Base-by-base conservation (phyloP, 2,888 invertebrate genomes). In the Desoria tigrina region DNA sequence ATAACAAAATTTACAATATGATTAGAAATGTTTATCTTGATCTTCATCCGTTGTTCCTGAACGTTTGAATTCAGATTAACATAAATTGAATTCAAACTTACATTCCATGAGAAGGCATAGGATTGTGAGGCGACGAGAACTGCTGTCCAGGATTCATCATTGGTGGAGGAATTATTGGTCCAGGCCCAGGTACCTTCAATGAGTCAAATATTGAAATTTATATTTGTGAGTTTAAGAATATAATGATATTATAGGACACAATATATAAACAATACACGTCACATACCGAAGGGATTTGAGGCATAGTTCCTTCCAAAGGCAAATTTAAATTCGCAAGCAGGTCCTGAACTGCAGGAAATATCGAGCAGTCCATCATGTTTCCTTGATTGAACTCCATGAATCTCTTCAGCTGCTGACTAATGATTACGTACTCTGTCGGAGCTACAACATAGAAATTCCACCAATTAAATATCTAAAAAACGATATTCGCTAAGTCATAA, bases 321-420 rank as follows among this genome's bases (percentile, higher is more conserved):
- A 93, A 81, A 50, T 87, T 86, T 77, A 96, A 85, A 83, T 91
- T 94, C 42, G 88, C 86, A 61, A 96, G 82, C 64, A 96, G 83
- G 81, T 96, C 94, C 71, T 93, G 85, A 55, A 96, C 88, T 23
- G 94, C 93, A 32, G 94, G 94, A 81, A 90, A 94, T 61, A 96
- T 85, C 18, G 93, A 91, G 80, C 95, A 95, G 78, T 95, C 94
- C 77, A 83, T 83, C 23, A 77, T 83, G 6, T 81, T 84, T 32
- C 73, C 72, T 53, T 75, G 77, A 74, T 86, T 86, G 79, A 88
- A 90, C 78, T 92, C 92, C 61, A 88, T 86, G 79, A 90, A 92
- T 74, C 86, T 82, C 76, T 88, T 86, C 16, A 89, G 81, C 65
- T 88, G 84, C 23, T 85, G 81, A 62, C 85, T 86, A 0, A 87